Evolutionary conservation across 2,113 vertebrate species (phyloP).

Genomic region (Saccopteryx leptura): DNA sequence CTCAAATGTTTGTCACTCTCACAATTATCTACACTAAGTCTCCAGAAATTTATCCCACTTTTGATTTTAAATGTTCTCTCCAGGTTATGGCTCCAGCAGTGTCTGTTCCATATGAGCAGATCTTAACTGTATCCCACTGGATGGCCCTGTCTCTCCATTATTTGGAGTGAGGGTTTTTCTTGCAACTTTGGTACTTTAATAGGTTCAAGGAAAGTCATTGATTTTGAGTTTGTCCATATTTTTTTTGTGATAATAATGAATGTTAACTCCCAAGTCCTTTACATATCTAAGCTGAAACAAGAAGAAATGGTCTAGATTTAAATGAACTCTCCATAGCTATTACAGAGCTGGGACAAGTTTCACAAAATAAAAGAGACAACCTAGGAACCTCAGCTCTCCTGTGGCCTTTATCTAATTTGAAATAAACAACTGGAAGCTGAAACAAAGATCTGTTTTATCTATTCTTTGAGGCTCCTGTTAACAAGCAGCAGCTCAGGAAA

Average conservation of each 20-base stretch:
- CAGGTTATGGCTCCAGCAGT: neutral
- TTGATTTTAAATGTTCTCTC: neutral
- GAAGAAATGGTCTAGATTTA: neutral
- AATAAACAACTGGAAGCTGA: slow-evolving; percentile 22
- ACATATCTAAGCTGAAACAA: neutral
- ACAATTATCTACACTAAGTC: neutral
- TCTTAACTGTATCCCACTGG: neutral
- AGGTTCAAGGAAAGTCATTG: neutral
- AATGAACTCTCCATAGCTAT: neutral
- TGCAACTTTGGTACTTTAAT: neutral
- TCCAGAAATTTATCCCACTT: neutral
- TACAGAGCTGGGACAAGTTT: neutral
- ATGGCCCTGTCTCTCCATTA: neutral
- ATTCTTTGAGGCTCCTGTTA: neutral
- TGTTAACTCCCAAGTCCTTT: neutral
- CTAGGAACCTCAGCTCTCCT: neutral
- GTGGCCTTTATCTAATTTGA: neutral
- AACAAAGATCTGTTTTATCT: neutral
- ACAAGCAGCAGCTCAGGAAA: neutral
- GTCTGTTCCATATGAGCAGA: neutral
- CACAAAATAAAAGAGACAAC: neutral
- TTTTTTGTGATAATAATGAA: neutral
- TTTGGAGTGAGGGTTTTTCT: neutral
- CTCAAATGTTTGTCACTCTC: neutral
- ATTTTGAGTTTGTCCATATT: neutral